Evolutionary conservation across 1,140 invertebrate genomes (phyloP).

Genomic region (Zeugodacus cucurbitae): DNA sequence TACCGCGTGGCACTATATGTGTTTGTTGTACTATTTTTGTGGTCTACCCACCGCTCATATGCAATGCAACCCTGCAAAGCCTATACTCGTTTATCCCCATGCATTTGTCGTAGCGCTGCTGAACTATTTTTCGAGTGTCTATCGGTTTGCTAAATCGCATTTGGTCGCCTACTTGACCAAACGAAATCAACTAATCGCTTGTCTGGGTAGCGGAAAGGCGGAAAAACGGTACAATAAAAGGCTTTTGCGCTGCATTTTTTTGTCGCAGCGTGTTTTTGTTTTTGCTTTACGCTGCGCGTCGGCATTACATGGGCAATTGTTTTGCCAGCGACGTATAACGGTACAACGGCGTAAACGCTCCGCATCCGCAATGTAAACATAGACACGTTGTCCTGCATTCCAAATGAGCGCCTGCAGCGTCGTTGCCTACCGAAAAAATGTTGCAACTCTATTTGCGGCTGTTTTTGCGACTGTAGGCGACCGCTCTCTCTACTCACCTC

Average conservation of each 20-base stretch:
- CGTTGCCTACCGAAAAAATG: slow-evolving; percentile 48
- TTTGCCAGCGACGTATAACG: neutral
- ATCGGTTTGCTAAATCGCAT: slow-evolving; percentile 15
- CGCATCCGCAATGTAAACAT: slow-evolving; percentile 56
- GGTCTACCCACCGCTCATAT: neutral
- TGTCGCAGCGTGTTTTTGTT: neutral
- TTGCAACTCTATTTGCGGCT: slow-evolving; percentile 34
- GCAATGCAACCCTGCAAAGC: neutral
- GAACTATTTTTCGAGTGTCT: slow-evolving; percentile 13
- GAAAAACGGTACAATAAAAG: slow-evolving; percentile 32
- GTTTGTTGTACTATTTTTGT: neutral
- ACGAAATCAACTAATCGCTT: slow-evolving; percentile 27
- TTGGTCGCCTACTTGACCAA: slow-evolving; percentile 36
- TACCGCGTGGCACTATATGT: neutral
- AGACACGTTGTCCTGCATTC: slow-evolving; percentile 62
- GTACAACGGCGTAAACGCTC: neutral
- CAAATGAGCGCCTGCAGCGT: slow-evolving; percentile 49
- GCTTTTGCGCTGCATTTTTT: slow-evolving; percentile 52
- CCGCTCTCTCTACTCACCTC: neutral
- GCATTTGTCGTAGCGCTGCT: neutral
- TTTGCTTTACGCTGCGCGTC: neutral
- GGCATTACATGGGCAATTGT: slow-evolving; percentile 4
- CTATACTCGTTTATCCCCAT: neutral
- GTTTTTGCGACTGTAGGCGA: neutral
- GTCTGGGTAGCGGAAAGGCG: slow-evolving; percentile 1